Evolutionary conservation across 2,113 vertebrate species (phyloP), one percentile per base, ranked within the genome.

Genomic region (Fregetta grallaria): DNA sequence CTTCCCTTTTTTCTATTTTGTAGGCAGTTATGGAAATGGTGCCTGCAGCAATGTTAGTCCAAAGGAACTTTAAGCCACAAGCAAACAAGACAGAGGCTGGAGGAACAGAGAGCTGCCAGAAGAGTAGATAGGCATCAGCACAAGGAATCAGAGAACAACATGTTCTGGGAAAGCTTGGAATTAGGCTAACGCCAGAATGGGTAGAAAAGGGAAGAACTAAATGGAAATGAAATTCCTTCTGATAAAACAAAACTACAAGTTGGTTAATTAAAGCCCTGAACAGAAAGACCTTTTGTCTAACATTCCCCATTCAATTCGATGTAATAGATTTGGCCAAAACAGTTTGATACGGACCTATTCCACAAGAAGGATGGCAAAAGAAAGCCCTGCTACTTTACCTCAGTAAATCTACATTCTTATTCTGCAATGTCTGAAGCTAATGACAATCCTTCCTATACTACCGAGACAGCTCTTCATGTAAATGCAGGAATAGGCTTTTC

Each of bases 241-340:
- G 58, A 85, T 62, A 79, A 90, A 86, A 61, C 50, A 62, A 75
- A 82, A 63, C 81, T 83, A 55, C 52, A 84, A 79, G 59, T 42
- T 90, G 19, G 87, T 85, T 93, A 68, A 95, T 92, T 95, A 92
- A 91, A 91, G 44, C 62, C 45, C 63, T 58, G 15, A 84, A 63
- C 55, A 76, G 49, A 79, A 91, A 45, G 50, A 34, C 26, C 70
- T 95, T 88, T 47, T 91, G 70, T 82, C 38, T 32, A 52, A n/a
- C 61, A 38, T 63, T 81, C 44, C 40, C 58, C 49, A 73, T 50
- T 96, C 85, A 90, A 5, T 10, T n/a, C 1, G 1, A 29, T 30
- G 27, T 7, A 91, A 65, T 1, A 50, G 80, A 59, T 91, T 78
- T 81, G 89, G 84, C 80, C 58, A 21, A 58, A 89, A 17, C 36